A percentile compares a stretch with the other conserved stretches of the same genome.
Conservation (phyloP, 2,113 vertebrate genomes). For the Ictidomys tridecemlineatus region DNA sequence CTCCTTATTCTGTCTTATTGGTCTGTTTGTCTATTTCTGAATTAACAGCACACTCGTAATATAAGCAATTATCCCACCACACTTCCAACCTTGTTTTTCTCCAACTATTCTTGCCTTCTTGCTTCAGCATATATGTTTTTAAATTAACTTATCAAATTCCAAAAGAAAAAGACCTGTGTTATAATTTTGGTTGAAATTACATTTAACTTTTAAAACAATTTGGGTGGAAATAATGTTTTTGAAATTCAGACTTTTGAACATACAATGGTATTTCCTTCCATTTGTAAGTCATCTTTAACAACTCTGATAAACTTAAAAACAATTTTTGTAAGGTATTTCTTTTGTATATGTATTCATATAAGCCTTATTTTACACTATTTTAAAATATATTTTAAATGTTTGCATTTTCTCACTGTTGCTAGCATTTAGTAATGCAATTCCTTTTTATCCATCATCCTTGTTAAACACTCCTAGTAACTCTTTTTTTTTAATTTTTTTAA, state of each 20-base stretch:
- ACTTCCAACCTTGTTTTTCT: neutral
- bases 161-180: neutral
- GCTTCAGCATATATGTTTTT: neutral
- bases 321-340: neutral
- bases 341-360: neutral
- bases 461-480: neutral
- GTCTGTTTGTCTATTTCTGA: neutral
- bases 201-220: neutral
- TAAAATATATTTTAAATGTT: neutral
- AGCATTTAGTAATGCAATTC: neutral
- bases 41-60: neutral
- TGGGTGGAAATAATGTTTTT: neutral
- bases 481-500: too few relatives aligned
- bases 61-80: too few relatives aligned
- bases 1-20: constrained; percentile 11
- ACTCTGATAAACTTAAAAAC: neutral
- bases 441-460: neutral
- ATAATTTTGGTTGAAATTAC: neutral
- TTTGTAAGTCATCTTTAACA: neutral
- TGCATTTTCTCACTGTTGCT: neutral
- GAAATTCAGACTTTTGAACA: neutral
- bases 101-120: neutral
- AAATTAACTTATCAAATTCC: neutral
- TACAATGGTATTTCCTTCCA: neutral
- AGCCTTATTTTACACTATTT: neutral